Percentiles rank a stretch among this genome's conserved stretches.
Evolutionary conservation across 1,140 invertebrate species (phyloP).

Genomic region (Lanistes nyassanus): DNA sequence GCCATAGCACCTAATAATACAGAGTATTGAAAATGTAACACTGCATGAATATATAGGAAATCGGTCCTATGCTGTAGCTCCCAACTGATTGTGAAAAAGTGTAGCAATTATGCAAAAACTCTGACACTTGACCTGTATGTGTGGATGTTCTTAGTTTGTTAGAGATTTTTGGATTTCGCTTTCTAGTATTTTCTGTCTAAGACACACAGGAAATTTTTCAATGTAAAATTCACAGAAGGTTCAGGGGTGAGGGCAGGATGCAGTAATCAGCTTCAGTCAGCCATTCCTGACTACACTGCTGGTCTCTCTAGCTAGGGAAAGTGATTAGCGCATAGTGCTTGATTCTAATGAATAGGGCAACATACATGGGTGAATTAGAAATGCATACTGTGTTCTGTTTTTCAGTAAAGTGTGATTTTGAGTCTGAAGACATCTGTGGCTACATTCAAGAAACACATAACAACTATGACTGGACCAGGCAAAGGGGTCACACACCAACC

Average conservation of each 20-base stretch:
- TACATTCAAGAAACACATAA: constrained; percentile 48
- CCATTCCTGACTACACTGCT: background rate
- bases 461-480: constrained; percentile 50
- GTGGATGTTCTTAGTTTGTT: background rate
- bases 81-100: too few relatives aligned
- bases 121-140: too few relatives aligned
- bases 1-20: too few relatives aligned
- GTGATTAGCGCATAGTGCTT: too few relatives aligned
- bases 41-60: too few relatives aligned
- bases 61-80: too few relatives aligned
- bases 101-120: background rate
- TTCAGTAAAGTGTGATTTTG: constrained; percentile 75
- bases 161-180: background rate
- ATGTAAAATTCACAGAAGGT: too few relatives aligned
- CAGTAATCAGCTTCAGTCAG: background rate
- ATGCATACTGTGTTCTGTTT: background rate
- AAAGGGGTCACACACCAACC: constrained; percentile 25
- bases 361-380: background rate
- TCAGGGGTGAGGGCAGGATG: too few relatives aligned
- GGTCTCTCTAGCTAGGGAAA: too few relatives aligned
- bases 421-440: constrained; percentile 62
- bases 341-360: too few relatives aligned
- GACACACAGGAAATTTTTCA: too few relatives aligned
- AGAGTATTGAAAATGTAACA: background rate
- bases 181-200: too few relatives aligned